Evolutionary conservation across 2,113 vertebrate genomes (phyloP).

Genomic region (Osmerus eperlanus): DNA sequence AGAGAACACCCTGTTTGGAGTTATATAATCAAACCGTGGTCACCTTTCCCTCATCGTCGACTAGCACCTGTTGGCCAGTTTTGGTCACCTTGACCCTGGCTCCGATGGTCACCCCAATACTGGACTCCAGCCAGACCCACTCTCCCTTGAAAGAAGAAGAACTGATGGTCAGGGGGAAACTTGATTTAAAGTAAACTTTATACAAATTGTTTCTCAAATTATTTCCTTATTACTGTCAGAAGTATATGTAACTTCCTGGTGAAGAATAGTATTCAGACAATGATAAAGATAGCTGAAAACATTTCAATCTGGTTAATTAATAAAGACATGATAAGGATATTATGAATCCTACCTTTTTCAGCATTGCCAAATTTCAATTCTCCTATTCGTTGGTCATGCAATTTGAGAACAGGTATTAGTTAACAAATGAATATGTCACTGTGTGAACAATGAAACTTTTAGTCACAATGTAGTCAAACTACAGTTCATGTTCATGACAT

Average conservation of each 20-base stretch:
- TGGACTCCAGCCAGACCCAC: slow-evolving; percentile 84
- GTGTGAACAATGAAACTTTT: too few relatives aligned
- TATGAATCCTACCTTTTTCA: slow-evolving; percentile 54
- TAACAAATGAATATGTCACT: too few relatives aligned
- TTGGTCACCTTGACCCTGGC: slow-evolving; percentile 79
- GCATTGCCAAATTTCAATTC: slow-evolving; percentile 34
- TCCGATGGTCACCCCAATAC: slow-evolving; percentile 77
- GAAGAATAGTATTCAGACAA: neutral
- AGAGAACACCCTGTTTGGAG: too few relatives aligned
- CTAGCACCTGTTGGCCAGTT: slow-evolving; percentile 71
- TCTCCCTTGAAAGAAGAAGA: slow-evolving; percentile 77
- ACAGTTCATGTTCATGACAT: too few relatives aligned
- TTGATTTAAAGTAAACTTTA: neutral
- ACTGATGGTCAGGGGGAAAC: neutral
- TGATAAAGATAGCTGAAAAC: neutral
- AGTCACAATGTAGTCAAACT: too few relatives aligned
- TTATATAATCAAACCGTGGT: neutral
- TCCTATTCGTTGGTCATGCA: slow-evolving; percentile 15
- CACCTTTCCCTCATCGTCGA: slow-evolving; percentile 93
- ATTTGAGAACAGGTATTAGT: neutral
- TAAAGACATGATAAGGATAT: neutral
- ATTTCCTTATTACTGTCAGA: too few relatives aligned
- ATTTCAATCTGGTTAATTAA: too few relatives aligned
- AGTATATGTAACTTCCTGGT: too few relatives aligned
- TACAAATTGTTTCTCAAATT: neutral